These are phyloP conservation scores for Cacoxenus indagator DNA, from an alignment of 2,888 invertebrate genomes.

Conservation along the genomic window DNA sequence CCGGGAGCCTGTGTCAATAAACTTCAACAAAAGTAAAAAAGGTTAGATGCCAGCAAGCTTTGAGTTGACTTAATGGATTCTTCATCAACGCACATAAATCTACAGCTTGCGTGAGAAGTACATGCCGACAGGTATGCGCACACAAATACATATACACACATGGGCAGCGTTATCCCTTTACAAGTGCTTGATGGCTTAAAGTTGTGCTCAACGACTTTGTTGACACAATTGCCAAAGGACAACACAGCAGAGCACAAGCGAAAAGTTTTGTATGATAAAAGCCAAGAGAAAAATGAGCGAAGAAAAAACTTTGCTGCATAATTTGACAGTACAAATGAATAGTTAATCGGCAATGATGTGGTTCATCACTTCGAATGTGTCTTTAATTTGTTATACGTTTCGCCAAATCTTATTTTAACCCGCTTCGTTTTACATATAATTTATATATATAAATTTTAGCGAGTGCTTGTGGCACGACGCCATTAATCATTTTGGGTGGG, in stretches of 20 bases:
- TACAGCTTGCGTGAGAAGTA: constrained; percentile 27
- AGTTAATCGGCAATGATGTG: constrained; percentile 14
- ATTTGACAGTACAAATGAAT: constrained; percentile 27
- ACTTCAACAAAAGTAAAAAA: constrained; percentile 55
- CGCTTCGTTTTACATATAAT: background rate
- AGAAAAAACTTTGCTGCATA: constrained; percentile 32
- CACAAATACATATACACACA: background rate
- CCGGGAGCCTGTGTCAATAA: constrained; percentile 43
- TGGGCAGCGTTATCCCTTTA: constrained; percentile 39
- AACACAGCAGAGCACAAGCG: background rate
- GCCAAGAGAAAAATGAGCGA: background rate
- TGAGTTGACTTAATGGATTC: constrained; percentile 53
- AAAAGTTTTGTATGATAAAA: background rate
- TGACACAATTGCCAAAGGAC: background rate
- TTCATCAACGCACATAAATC: constrained; percentile 58
- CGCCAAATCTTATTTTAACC: background rate
- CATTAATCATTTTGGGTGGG: constrained; percentile 7
- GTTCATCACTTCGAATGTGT: background rate
- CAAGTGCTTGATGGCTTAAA: constrained; percentile 39
- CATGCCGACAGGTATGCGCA: background rate
- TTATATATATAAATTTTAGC: background rate
- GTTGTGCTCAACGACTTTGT: background rate
- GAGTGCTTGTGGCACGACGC: background rate
- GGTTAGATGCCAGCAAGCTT: background rate
- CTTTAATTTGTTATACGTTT: background rate